Evolutionary conservation across 2,888 invertebrate genomes (phyloP).

Genomic region (Esperia sulphurella): DNA sequence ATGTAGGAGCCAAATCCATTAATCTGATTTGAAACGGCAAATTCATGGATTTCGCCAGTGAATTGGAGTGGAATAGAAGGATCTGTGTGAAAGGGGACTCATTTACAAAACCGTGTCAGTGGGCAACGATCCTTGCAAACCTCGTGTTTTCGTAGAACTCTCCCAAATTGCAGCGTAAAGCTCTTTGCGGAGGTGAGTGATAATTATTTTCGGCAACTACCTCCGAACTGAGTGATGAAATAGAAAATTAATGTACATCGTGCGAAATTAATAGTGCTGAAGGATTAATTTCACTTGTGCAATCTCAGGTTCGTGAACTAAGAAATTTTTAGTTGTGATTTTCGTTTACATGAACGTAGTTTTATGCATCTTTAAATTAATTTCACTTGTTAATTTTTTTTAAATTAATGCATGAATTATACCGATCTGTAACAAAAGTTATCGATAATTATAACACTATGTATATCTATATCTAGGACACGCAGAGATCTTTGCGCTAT

Average conservation of each 20-base stretch:
- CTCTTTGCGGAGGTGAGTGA: slow-evolving; percentile 4
- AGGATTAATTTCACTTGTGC: not conserved
- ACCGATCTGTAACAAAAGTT: too few relatives aligned
- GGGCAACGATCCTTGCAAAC: not conserved
- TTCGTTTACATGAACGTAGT: too few relatives aligned
- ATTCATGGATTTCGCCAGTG: not conserved
- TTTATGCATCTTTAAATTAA: too few relatives aligned
- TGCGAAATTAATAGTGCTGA: not conserved
- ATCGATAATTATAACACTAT: too few relatives aligned
- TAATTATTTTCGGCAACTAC: slow-evolving; percentile 8
- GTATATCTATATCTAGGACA: too few relatives aligned
- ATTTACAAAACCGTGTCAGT: not conserved
- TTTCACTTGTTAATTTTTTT: too few relatives aligned
- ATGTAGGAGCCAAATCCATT: too few relatives aligned
- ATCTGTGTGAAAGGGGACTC: not conserved
- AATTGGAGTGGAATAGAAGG: too few relatives aligned
- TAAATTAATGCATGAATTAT: too few relatives aligned
- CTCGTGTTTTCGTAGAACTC: not conserved
- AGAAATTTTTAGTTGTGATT: too few relatives aligned
- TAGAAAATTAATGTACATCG: not conserved
- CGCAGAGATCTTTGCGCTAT: too few relatives aligned
- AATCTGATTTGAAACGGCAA: not conserved
- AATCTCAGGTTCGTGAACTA: too few relatives aligned
- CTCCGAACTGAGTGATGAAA: not conserved
- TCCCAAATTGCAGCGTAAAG: not conserved